Evolutionary conservation across 2,888 invertebrate genomes (phyloP).

Genomic region (Eupithecia vulgata): DNA sequence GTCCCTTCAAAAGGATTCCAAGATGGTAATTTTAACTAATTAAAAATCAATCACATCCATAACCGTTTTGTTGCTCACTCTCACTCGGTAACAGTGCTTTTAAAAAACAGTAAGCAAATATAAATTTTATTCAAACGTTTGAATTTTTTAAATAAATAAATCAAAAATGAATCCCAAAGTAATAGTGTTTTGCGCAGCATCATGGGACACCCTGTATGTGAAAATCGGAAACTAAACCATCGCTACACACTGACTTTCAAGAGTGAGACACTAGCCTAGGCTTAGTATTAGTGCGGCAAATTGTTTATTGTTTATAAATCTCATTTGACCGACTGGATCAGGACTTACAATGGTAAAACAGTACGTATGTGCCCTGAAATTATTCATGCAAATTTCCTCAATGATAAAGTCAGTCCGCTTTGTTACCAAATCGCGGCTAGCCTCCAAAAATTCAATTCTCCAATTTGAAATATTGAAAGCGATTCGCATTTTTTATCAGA

Average conservation of each 20-base stretch:
- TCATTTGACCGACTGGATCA: background rate
- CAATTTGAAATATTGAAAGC: conserved; percentile 30
- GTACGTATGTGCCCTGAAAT: conserved; percentile 54
- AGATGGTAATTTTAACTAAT: no score
- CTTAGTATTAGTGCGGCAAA: no score
- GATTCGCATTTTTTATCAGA: conserved; percentile 26
- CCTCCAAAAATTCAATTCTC: conserved; percentile 50
- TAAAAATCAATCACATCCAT: no score
- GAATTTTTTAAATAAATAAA: no score
- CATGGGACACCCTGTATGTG: no score
- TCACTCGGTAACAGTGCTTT: no score
- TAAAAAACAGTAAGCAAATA: no score
- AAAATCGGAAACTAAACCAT: background rate
- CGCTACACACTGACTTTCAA: background rate
- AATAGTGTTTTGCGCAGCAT: no score
- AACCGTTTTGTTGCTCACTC: no score
- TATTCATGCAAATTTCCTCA: conserved; percentile 61
- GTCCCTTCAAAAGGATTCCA: no score
- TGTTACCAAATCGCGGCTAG: conserved; percentile 50
- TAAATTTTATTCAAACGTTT: no score
- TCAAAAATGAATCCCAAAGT: no score
- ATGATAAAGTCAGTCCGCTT: conserved; percentile 54
- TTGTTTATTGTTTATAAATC: background rate
- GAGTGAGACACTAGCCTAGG: background rate
- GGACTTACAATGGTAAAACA: conserved; percentile 43